Evolutionary conservation across 2,113 vertebrate genomes (phyloP), one percentile per base, ranked within the genome.

Genomic region (Anseranas semipalmata): DNA sequence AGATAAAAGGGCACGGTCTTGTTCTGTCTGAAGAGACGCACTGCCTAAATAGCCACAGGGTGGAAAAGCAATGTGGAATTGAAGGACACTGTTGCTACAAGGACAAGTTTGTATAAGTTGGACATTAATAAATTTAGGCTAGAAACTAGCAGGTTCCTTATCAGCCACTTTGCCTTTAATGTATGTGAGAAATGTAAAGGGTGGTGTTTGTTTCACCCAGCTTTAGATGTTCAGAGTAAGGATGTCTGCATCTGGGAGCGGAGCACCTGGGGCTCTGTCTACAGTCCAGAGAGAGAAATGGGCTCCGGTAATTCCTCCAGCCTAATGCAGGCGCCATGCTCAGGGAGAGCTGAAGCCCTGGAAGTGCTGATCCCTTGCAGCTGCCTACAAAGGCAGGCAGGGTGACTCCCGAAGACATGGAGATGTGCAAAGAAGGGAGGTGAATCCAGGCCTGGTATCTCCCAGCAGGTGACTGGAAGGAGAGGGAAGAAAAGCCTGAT

Each of bases 181-280:
- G 83, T 13, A 33, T 22, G 80, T 91, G 92, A 88, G 92, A 96
- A 91, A 53, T 0, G 3, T 8, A 3, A 39, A 68, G 93, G 83
- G 87, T 63, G 95, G 87, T 5, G 59, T 4, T 71, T 10, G 73
- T 35, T 76, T 62, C 58, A 15, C 66, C 8, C 39, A 0, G 68
- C 70, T 50, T 71, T 22, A 43, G 85, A 73, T 43, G 85, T 89
- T 80, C 74, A 45, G 33, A 59, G 89, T 1, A 7, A 80, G 74
- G 88, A 66, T 1, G 85, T 83, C 85, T 95, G 72, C 60, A 62
- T 15, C 80, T 6, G 39, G 46, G 70, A 37, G 71, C 5, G 1
- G 66, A 92, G 92, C 94, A 92, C 94, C 92, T 20, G 80, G 87
- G 92, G 92, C 92, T 83, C 89, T 75, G 83, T 68, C 95, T 91